These are phyloP conservation scores for Chamaetylas fuelleborni DNA, from an alignment of 2,113 vertebrate genomes.

Conservation along the genomic window DNA sequence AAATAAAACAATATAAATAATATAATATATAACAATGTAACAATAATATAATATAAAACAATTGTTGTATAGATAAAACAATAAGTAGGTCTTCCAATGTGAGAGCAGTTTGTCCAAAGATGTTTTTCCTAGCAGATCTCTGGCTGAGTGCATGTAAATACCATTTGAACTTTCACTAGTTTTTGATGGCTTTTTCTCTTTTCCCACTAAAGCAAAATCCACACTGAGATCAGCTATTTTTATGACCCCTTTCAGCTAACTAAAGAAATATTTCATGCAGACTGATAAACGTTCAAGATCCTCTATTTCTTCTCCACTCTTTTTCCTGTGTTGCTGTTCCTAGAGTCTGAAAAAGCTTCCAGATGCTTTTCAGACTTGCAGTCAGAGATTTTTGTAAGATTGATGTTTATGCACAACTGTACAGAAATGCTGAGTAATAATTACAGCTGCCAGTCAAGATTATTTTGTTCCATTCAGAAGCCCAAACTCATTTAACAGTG, in stretches of 20 bases:
- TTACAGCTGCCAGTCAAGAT: conserved; percentile 16
- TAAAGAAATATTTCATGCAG: not conserved
- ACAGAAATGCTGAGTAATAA: not conserved
- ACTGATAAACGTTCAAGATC: not conserved
- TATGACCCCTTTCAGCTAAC: not conserved
- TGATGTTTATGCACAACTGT: not conserved
- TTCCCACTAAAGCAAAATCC: not conserved
- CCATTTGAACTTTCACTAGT: not conserved
- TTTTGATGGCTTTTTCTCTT: not conserved
- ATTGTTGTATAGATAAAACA: not conserved
- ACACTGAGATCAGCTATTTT: not conserved
- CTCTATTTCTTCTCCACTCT: not conserved
- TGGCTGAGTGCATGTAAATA: not conserved
- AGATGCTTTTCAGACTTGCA: not conserved
- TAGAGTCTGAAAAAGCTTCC: not conserved
- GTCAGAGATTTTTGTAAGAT: not conserved
- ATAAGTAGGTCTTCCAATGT: not conserved
- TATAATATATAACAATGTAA: too few species aligned
- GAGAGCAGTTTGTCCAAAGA: not conserved
- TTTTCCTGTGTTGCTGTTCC: not conserved
- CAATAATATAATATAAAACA: too few species aligned
- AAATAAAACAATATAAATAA: not conserved
- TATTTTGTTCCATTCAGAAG: not conserved
- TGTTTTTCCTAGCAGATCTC: not conserved
- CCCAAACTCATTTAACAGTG: not conserved